These are phyloP conservation scores for Synanthedon myopaeformis DNA, from an alignment of 2,888 invertebrate species.

Conservation along the genomic window DNA sequence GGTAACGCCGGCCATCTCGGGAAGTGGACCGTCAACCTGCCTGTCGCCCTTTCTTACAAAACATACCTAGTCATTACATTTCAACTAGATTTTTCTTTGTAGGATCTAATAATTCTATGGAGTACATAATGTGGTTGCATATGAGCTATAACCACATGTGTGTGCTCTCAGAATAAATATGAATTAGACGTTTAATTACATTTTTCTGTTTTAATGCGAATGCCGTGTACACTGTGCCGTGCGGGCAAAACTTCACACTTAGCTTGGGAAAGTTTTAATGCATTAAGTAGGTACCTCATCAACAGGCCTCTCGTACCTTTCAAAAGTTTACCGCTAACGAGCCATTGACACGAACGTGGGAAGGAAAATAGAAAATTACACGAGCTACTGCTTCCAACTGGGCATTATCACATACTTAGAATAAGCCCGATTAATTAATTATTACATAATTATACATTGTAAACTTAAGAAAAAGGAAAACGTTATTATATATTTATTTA, in stretches of 20 bases:
- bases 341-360: constrained; percentile 19
- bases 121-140: too few relatives aligned
- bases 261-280: constrained; percentile 53
- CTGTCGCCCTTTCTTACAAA: too few relatives aligned
- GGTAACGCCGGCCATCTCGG: too few relatives aligned
- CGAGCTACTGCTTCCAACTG: neutral
- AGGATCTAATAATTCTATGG: too few relatives aligned
- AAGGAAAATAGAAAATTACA: constrained; percentile 9
- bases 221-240: constrained; percentile 32
- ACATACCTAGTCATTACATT: too few relatives aligned
- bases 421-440: too few relatives aligned
- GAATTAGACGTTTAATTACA: constrained; percentile 10
- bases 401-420: neutral
- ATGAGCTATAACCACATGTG: too few relatives aligned
- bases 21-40: too few relatives aligned
- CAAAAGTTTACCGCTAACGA: constrained; percentile 19
- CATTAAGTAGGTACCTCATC: constrained; percentile 17
- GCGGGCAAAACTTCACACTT: constrained; percentile 35
- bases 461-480: too few relatives aligned
- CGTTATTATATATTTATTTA: too few relatives aligned
- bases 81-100: too few relatives aligned
- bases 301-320: constrained; percentile 10
- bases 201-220: constrained; percentile 51
- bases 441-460: too few relatives aligned
- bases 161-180: neutral